Base-by-base conservation (phyloP, 2,888 invertebrate species). In the Eupelmus urozonus region DNA sequence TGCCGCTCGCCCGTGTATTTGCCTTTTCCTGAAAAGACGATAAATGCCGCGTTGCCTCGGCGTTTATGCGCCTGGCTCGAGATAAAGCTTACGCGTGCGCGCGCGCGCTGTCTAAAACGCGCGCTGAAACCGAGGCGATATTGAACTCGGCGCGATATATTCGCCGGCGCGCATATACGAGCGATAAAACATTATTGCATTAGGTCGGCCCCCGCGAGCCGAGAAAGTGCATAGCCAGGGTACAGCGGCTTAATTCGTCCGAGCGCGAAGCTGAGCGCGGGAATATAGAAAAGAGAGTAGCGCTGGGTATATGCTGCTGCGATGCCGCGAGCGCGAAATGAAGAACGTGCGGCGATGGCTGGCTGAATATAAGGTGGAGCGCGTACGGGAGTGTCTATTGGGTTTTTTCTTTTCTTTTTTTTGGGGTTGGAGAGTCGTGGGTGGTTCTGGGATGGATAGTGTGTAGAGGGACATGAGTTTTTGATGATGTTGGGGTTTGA, bases 101-200 rank as follows among this genome's bases (percentile, higher is more conserved):
- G 25, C 29, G 23, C 34, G 27, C 4, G 34, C 62, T 60, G 65
- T 73, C 63, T 70, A 62, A 55, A 69, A 67, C 65, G n/a, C n/a
- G n/a, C 29, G 29, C 70, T 75, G n/a, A 70, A 78, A 74, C 63
- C 60, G 60, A 69, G 73, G 71, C 70, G 70, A 80, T 73, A 72
- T 78, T 76, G 76, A 70, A 75, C 70, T 66, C 67, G 65, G 49
- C 20, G 59, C 59, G 45, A 73, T 78, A 78, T 69, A 73, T 78
- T 67, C 57, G 63, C 69, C 34, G 25, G 27, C 59, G 20, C 57
- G 53, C 60, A 65, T 69, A 69, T 80, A 81, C 80, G 76, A 69
- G 65, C 81, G 76, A 84, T 86, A 83, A 85, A 85, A 82, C 82
- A 83, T 83, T 83, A 84, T 83, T 82, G 80, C 81, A 81, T 82